phyloP scores from a whole-genome alignment of 2,888 invertebrate species.

The Chydorus sphaericus region DNA sequence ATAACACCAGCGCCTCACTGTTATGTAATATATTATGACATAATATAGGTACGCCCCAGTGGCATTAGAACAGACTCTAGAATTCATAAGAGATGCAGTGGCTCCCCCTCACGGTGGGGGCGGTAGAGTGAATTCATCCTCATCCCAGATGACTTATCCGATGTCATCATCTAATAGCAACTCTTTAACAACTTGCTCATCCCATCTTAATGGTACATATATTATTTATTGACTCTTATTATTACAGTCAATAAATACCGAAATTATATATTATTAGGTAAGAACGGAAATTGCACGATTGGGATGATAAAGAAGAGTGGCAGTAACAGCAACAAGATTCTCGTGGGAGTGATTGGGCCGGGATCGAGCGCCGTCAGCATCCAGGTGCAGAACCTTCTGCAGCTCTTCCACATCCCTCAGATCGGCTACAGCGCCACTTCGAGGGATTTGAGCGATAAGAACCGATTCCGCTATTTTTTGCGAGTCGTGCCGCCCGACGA shows the following conservation, averaged over 20 bases:
- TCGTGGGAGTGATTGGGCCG: constrained; percentile 57
- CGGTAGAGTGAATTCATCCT: no score
- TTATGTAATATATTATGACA: no score
- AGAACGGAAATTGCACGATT: no score
- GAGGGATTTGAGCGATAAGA: constrained; percentile 56
- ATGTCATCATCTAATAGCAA: no score
- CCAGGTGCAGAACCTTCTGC: constrained; percentile 59
- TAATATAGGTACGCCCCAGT: constrained; percentile 64
- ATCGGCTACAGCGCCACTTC: constrained; percentile 65
- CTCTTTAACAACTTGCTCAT: no score
- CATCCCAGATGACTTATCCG: no score
- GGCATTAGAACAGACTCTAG: constrained; percentile 59
- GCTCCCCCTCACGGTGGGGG: constrained; percentile 25
- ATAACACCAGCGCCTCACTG: no score
- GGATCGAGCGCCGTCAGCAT: constrained; percentile 55
- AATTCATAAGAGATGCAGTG: constrained; percentile 54
- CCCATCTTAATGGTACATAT: no score
- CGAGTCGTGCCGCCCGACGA: constrained; percentile 63
- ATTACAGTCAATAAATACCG: not conserved
- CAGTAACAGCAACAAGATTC: constrained; percentile 17
- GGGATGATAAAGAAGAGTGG: not conserved
- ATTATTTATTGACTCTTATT: not conserved
- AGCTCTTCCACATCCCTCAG: constrained; percentile 42
- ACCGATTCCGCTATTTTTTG: constrained; percentile 56
- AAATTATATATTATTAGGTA: no score